These are phyloP conservation scores for Calameuta idolon DNA, from an alignment of 2,888 invertebrate genomes.

Conservation along the genomic window DNA sequence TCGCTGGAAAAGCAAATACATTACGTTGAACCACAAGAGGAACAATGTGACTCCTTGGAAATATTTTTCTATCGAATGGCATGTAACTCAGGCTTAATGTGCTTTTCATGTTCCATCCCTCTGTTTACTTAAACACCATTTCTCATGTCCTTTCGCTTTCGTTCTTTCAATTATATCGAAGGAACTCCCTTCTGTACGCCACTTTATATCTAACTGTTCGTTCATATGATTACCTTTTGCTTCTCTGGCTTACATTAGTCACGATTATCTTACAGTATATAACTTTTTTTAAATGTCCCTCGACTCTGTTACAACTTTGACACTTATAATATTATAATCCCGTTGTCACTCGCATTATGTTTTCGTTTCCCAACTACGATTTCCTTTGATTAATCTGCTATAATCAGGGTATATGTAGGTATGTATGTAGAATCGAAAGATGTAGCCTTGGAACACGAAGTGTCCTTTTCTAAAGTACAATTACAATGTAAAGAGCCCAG, in stretches of 20 bases:
- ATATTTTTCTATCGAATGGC: slow-evolving; percentile 16
- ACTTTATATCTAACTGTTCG: neutral
- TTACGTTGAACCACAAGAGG: neutral
- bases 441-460: neutral
- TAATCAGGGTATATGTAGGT: neutral
- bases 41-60: neutral
- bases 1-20: neutral
- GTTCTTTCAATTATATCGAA: neutral
- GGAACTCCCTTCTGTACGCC: neutral
- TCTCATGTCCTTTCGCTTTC: neutral
- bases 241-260: neutral
- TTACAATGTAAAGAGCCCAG: slow-evolving; percentile 2
- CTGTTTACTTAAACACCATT: neutral
- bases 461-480: neutral
- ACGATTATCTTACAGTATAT: neutral
- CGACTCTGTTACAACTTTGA: neutral
- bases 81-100: slow-evolving; percentile 48
- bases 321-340: neutral
- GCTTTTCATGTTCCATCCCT: slow-evolving; percentile 20
- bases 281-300: neutral
- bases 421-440: neutral
- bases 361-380: neutral
- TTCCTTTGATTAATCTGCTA: neutral
- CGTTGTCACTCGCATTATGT: neutral
- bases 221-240: neutral